Evolutionary conservation across 2,888 invertebrate genomes (phyloP).

Genomic region (Ellobium chinense): DNA sequence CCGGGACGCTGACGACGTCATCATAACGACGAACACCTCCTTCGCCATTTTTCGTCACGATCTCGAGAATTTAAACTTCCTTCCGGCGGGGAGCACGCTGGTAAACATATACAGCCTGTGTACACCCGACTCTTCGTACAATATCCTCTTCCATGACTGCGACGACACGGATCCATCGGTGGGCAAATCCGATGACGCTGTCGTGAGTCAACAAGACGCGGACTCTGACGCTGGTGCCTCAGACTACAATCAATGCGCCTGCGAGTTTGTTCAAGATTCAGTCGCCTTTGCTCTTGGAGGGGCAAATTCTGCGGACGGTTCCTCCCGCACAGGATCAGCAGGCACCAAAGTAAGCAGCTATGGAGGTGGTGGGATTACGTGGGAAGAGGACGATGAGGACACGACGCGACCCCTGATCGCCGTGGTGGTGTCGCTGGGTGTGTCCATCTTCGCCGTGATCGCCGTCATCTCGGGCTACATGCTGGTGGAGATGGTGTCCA

Average conservation of each 20-base stretch:
- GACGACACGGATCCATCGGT: neutral
- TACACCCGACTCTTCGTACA: neutral
- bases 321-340: slow-evolving; percentile 54
- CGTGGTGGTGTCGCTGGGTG: slow-evolving; percentile 59
- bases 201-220: neutral
- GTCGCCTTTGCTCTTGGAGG: slow-evolving; percentile 62
- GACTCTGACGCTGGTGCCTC: neutral
- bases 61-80: slow-evolving; percentile 52
- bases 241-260: slow-evolving; percentile 14
- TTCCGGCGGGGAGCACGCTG: slow-evolving; percentile 58
- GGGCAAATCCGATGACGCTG: neutral
- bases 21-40: slow-evolving; percentile 49
- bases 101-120: slow-evolving; percentile 58
- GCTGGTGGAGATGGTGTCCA: slow-evolving; percentile 52
- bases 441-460: slow-evolving; percentile 57
- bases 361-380: neutral
- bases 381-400: slow-evolving; percentile 47
- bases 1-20: slow-evolving; percentile 35
- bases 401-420: slow-evolving; percentile 54
- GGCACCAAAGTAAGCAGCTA: slow-evolving; percentile 1
- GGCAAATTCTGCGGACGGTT: slow-evolving; percentile 51
- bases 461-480: slow-evolving; percentile 56
- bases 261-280: slow-evolving; percentile 53
- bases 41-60: slow-evolving; percentile 51
- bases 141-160: neutral